Percentiles rank a stretch among this genome's conserved stretches.
phyloP scores from a whole-genome alignment of 2,797 vertebrate species.

The Megaceryle alcyon region DNA sequence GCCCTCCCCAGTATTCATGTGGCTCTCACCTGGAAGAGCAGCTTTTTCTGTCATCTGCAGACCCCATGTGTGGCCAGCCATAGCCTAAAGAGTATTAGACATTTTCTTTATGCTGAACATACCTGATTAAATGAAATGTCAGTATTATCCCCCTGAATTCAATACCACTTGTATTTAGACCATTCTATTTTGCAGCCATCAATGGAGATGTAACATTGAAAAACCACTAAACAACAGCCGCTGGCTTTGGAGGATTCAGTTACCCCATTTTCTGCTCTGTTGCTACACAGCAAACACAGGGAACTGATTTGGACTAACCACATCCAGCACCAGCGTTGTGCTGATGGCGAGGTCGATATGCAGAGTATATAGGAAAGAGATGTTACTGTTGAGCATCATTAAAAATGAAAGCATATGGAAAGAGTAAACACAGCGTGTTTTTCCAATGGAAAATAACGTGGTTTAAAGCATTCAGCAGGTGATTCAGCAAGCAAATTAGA shows the following conservation, averaged over 20 bases:
- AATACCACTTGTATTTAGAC: not conserved
- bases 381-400: not conserved
- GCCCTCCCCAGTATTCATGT: conserved; percentile 14
- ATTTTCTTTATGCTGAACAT: not conserved
- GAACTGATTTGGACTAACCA: not conserved
- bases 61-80: not conserved
- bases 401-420: not conserved
- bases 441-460: conserved; percentile 1
- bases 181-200: not conserved
- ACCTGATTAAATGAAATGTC: not conserved
- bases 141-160: not conserved
- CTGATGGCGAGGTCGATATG: not conserved
- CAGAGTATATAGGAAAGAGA: not conserved
- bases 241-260: not conserved
- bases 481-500: not conserved
- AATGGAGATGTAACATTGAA: not conserved
- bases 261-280: not conserved
- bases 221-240: not conserved
- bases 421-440: not conserved
- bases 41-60: not conserved
- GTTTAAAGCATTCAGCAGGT: conserved; percentile 7
- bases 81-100: not conserved
- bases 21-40: not conserved
- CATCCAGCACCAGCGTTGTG: not conserved
- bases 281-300: not conserved